Evolutionary conservation across 2,797 vertebrate species (phyloP).

Genomic region (Myotis findleyi): DNA sequence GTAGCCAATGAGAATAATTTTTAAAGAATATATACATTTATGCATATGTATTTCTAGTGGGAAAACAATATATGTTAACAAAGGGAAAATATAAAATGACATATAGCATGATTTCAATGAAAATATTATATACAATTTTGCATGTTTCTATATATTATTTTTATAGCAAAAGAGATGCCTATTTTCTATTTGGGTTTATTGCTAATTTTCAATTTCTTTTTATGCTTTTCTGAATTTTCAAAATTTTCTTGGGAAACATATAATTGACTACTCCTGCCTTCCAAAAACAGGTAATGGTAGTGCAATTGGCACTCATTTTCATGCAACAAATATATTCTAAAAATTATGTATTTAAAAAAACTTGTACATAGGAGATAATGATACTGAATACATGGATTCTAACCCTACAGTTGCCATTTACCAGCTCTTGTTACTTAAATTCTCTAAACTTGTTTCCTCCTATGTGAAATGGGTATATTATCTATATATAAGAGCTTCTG

Average conservation of each 20-base stretch:
- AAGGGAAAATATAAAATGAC: not conserved
- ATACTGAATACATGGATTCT: conserved; percentile 33
- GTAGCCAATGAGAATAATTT: not conserved
- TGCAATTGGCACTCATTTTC: not conserved
- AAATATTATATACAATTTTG: not conserved
- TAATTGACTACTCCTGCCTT: conserved; percentile 8
- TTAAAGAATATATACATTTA: not conserved
- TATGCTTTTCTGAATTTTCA: conserved; percentile 13
- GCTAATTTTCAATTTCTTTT: conserved; percentile 35
- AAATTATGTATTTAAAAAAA: conserved; percentile 56
- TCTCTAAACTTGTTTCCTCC: conserved; percentile 13
- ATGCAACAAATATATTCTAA: conserved; percentile 23
- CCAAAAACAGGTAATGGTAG: conserved; percentile 21
- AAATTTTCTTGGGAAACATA: not conserved
- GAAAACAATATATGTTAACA: conserved; percentile 15
- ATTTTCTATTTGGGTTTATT: not conserved
- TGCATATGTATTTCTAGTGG: not conserved
- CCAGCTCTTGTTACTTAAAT: not conserved
- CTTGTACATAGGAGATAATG: not conserved
- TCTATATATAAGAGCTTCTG: not conserved
- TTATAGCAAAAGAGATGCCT: not conserved
- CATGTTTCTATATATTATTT: not conserved
- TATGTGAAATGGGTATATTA: conserved; percentile 2
- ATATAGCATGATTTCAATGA: not conserved
- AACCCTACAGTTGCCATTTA: not conserved